phyloP scores from a whole-genome alignment of 2,888 invertebrate species.

The Mimas tiliae region DNA sequence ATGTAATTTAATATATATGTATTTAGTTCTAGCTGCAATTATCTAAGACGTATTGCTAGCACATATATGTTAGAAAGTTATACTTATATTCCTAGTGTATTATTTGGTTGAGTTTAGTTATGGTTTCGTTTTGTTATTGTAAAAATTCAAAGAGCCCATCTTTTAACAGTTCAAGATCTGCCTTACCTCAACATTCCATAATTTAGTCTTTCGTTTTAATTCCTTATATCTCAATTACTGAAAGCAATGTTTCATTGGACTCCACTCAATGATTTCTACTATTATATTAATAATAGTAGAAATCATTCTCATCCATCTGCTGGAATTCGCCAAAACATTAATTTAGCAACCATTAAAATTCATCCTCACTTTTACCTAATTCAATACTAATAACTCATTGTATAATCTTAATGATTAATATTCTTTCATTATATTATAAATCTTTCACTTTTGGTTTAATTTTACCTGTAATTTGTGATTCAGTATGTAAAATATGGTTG shows the following conservation, averaged over 20 bases:
- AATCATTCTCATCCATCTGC: too few relatives aligned
- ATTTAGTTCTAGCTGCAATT: background rate
- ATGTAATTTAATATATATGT: background rate
- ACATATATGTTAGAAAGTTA: background rate
- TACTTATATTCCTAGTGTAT: background rate
- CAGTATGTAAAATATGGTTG: background rate
- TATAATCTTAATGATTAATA: conserved; percentile 17
- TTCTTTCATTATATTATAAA: conserved; percentile 13
- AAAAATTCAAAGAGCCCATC: background rate
- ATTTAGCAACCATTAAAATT: background rate
- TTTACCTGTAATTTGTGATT: background rate
- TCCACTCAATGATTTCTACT: background rate
- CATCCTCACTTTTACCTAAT: background rate
- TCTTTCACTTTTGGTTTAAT: conserved; percentile 7
- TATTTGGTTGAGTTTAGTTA: background rate
- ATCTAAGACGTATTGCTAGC: background rate
- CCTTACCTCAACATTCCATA: background rate
- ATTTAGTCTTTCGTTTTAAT: background rate
- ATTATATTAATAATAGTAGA: background rate
- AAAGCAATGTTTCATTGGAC: background rate
- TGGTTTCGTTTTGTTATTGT: background rate
- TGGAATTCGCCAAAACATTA: background rate
- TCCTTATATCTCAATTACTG: background rate
- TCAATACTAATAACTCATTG: conserved; percentile 13
- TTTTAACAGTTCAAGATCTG: background rate